Conservation (phyloP, 2,888 invertebrate genomes). For the Eurois occulta region DNA sequence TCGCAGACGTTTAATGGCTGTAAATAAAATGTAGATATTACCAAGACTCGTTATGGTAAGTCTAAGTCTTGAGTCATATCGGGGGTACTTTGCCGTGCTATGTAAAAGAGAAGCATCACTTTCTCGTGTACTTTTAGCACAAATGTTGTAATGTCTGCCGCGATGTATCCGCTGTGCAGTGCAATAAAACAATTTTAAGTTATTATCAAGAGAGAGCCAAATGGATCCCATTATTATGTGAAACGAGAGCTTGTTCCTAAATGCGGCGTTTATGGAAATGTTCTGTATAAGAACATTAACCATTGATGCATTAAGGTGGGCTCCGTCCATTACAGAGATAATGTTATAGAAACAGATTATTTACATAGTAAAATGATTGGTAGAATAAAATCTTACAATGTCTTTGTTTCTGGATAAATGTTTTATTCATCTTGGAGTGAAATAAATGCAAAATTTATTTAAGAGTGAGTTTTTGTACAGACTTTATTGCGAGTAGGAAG, state of each 20-base stretch:
- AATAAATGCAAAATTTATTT: background rate
- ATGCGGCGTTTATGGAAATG: slow-evolving; percentile 78
- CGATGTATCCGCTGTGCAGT: slow-evolving; percentile 26
- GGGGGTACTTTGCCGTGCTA: slow-evolving; percentile 27
- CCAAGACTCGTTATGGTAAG: slow-evolving; percentile 46
- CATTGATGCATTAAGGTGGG: slow-evolving; percentile 69
- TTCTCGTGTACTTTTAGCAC: slow-evolving; percentile 51
- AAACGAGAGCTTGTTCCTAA: slow-evolving; percentile 70
- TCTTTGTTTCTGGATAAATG: slow-evolving; percentile 19
- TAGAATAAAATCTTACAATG: slow-evolving; percentile 23
- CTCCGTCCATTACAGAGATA: slow-evolving; percentile 46
- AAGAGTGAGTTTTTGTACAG: background rate
- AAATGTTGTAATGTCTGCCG: slow-evolving; percentile 30
- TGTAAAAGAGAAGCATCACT: slow-evolving; percentile 48
- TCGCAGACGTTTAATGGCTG: slow-evolving; percentile 4
- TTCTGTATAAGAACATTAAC: slow-evolving; percentile 62
- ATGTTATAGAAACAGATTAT: slow-evolving; percentile 47
- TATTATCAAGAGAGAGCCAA: slow-evolving; percentile 68
- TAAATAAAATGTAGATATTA: slow-evolving; percentile 44
- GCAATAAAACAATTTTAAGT: slow-evolving; percentile 65
- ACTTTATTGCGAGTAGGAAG: background rate
- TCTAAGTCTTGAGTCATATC: slow-evolving; percentile 30
- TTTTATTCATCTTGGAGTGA: slow-evolving; percentile 11
- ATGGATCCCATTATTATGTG: slow-evolving; percentile 72
- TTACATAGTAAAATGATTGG: slow-evolving; percentile 41